A percentile compares a stretch with the other conserved stretches of the same genome.
Conservation (phyloP, 2,888 invertebrate genomes). For the Patella caerulea region DNA sequence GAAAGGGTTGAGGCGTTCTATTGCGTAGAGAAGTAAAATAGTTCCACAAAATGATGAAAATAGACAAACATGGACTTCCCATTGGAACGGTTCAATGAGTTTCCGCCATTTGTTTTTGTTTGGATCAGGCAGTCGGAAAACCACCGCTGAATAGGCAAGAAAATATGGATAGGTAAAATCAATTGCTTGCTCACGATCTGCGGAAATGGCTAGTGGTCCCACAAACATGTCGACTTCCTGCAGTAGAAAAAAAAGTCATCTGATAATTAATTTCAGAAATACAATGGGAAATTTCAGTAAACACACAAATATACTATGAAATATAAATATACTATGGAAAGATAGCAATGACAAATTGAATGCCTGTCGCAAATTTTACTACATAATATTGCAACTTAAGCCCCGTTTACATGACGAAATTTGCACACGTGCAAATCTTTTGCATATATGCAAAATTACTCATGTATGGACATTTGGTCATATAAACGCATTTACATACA, state of each 20-base stretch:
- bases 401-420: too few species aligned
- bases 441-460: too few species aligned
- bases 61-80: slow-evolving; percentile 48
- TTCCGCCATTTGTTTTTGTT: slow-evolving; percentile 48
- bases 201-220: slow-evolving; percentile 88
- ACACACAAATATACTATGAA: too few species aligned
- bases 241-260: not conserved
- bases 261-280: too few species aligned
- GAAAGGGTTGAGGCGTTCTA: slow-evolving; percentile 50
- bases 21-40: slow-evolving; percentile 44
- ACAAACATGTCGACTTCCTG: slow-evolving; percentile 88
- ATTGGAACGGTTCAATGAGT: slow-evolving; percentile 50
- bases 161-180: slow-evolving; percentile 88
- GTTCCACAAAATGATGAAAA: slow-evolving; percentile 37
- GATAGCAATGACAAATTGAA: too few species aligned
- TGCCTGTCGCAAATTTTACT: too few species aligned
- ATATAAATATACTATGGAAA: too few species aligned
- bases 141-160: slow-evolving; percentile 47
- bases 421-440: too few species aligned
- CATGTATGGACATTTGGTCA: too few species aligned
- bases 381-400: too few species aligned
- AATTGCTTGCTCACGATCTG: slow-evolving; percentile 88
- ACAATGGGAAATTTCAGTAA: too few species aligned
- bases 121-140: slow-evolving; percentile 50
- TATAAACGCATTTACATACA: too few species aligned